These are phyloP conservation scores for Synergus laeviventris DNA, from an alignment of 2,888 invertebrate species.

Conservation along the genomic window DNA sequence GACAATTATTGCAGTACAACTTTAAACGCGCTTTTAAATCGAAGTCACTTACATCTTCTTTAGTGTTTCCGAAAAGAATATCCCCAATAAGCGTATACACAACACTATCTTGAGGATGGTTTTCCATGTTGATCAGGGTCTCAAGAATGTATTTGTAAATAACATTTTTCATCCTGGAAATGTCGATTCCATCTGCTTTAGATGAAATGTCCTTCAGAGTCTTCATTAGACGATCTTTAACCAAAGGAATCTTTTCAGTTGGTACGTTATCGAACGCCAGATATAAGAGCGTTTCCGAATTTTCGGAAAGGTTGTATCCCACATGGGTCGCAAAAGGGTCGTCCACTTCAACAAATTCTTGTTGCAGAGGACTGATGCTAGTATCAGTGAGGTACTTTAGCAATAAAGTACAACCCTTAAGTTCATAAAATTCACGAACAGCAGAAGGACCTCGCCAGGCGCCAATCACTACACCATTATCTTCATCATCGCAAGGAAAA, in stretches of 20 bases:
- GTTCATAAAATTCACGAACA: conserved; percentile 78
- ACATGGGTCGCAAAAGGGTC: conserved; percentile 89
- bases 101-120: conserved; percentile 85
- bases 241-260: conserved; percentile 80
- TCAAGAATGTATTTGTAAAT: conserved; percentile 85
- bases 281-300: conserved; percentile 83
- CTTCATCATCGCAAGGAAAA: conserved; percentile 91
- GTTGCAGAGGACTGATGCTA: conserved; percentile 89
- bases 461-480: conserved; percentile 86
- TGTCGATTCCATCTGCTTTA: conserved; percentile 80
- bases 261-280: conserved; percentile 88
- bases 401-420: conserved; percentile 83
- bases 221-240: conserved; percentile 79
- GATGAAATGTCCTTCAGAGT: conserved; percentile 77
- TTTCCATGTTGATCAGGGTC: conserved; percentile 84
- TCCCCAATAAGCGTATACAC: conserved; percentile 89
- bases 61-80: conserved; percentile 86
- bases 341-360: conserved; percentile 88
- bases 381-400: conserved; percentile 91
- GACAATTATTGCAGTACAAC: not conserved
- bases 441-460: conserved; percentile 89
- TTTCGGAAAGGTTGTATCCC: conserved; percentile 83
- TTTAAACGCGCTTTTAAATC: not conserved
- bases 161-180: conserved; percentile 85
- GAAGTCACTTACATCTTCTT: conserved; percentile 82